These are phyloP conservation scores for Pseudococcus longispinus DNA, from an alignment of 2,888 invertebrate species.

Conservation along the genomic window DNA sequence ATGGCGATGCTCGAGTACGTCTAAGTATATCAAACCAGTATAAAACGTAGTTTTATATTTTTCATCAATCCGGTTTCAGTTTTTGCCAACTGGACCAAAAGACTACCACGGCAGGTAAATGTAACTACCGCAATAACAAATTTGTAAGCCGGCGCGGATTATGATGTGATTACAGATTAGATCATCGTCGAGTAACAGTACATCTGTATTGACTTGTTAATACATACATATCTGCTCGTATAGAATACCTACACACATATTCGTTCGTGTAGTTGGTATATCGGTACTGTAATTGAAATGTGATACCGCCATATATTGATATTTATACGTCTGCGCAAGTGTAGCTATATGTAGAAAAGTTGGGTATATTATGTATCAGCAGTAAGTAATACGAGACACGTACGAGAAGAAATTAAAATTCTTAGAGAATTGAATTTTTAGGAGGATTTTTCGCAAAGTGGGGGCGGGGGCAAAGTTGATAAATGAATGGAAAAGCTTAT, in stretches of 20 bases:
- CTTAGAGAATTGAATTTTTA: background rate
- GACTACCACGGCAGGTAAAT: background rate
- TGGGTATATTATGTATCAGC: background rate
- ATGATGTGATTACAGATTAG: slow-evolving; percentile 37
- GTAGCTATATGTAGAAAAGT: background rate
- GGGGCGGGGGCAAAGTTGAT: no score
- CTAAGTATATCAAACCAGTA: background rate
- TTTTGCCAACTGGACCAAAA: slow-evolving; percentile 42
- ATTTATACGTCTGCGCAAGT: background rate
- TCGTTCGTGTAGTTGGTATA: background rate
- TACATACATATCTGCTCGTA: background rate
- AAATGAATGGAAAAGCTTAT: no score
- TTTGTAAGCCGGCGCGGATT: slow-evolving; percentile 15
- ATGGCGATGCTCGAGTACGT: background rate
- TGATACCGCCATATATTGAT: background rate
- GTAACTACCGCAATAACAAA: slow-evolving; percentile 25
- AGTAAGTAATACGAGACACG: background rate
- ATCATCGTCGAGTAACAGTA: slow-evolving; percentile 10
- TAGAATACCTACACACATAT: background rate
- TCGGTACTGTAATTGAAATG: slow-evolving; percentile 34
- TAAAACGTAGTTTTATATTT: background rate
- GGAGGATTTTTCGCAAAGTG: background rate
- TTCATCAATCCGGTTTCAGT: background rate
- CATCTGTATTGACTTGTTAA: slow-evolving; percentile 13
- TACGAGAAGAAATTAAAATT: background rate